phyloP scores from a whole-genome alignment of 1,140 invertebrate genomes.

The Delia radicum region DNA sequence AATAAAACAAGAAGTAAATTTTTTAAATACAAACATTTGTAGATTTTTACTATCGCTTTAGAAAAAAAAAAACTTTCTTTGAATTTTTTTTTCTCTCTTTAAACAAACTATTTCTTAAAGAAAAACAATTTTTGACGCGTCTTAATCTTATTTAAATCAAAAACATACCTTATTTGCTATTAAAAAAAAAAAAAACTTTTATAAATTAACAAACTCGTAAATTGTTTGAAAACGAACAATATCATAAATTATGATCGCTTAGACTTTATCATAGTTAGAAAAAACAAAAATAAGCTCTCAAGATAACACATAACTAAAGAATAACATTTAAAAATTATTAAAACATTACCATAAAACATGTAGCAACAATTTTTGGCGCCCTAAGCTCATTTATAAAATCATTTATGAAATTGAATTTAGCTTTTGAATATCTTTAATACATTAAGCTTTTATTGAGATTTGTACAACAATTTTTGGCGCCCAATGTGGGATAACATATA shows the following conservation, averaged over 20 bases:
- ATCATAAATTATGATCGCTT: background rate
- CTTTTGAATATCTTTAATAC: too few species aligned
- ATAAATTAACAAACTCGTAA: background rate
- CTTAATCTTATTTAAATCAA: background rate
- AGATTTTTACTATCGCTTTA: constrained; percentile 21
- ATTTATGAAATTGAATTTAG: too few species aligned
- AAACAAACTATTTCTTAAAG: background rate
- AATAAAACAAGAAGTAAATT: background rate
- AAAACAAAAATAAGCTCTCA: background rate
- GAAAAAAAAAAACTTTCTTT: constrained; percentile 13
- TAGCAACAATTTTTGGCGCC: too few species aligned
- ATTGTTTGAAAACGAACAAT: background rate
- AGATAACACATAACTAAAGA: background rate
- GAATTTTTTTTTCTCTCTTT: background rate
- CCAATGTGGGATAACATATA: too few species aligned
- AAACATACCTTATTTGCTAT: background rate
- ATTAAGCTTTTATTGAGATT: too few species aligned
- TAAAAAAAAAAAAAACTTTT: background rate
- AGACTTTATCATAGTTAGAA: background rate
- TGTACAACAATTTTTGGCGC: too few species aligned
- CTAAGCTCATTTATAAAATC: too few species aligned
- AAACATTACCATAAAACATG: too few species aligned
- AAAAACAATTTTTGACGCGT: background rate
- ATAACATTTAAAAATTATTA: too few species aligned
- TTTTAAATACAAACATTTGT: background rate